Evolutionary conservation across 2,113 vertebrate genomes (phyloP).

Genomic region (Chlamydotis undulata): DNA sequence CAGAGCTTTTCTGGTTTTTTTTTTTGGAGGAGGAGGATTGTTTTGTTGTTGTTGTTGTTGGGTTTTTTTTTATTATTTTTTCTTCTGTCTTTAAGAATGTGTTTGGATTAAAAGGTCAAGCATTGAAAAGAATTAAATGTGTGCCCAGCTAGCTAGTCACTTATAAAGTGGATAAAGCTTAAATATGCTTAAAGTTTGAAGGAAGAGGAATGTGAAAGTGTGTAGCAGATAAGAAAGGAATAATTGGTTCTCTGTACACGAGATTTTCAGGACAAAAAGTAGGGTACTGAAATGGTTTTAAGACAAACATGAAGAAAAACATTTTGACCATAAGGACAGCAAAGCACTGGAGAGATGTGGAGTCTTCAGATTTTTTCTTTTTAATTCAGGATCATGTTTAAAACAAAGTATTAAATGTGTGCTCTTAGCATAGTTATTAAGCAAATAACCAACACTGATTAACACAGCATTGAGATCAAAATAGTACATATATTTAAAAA

Average conservation of each 20-base stretch:
- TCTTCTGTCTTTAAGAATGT: neutral
- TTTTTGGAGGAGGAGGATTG: too few relatives aligned
- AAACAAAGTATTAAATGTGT: neutral
- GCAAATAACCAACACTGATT: neutral
- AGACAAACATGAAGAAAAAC: neutral
- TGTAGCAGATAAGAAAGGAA: neutral
- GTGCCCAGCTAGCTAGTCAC: neutral
- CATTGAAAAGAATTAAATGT: neutral
- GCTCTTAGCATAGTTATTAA: neutral
- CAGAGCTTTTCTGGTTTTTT: neutral
- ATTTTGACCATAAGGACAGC: neutral
- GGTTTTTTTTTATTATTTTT: neutral
- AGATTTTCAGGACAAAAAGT: neutral
- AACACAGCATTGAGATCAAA: neutral
- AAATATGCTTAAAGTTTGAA: neutral
- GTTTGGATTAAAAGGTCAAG: neutral
- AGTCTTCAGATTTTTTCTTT: neutral
- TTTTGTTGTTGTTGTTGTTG: neutral
- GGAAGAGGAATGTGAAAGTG: accelerated
- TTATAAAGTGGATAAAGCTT: neutral
- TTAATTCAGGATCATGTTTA: neutral
- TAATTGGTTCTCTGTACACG: neutral
- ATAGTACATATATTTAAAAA: neutral
- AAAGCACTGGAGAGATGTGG: neutral
- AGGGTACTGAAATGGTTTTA: neutral